These are phyloP conservation scores for Paraescarpia echinospica DNA, from an alignment of 1,140 invertebrate species.

Conservation along the genomic window DNA sequence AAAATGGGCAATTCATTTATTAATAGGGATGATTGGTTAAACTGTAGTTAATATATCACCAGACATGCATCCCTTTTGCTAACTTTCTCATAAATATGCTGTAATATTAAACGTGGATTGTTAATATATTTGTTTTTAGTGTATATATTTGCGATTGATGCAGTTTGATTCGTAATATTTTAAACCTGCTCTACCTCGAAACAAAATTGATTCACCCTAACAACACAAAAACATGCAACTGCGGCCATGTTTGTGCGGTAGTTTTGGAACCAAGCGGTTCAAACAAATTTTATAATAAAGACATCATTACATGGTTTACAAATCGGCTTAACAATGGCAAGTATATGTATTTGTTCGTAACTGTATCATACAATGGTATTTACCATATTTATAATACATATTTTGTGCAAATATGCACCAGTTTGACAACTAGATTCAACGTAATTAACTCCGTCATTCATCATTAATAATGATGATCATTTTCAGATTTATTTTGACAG, in stretches of 20 bases:
- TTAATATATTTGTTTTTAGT: neutral
- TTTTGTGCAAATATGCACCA: neutral
- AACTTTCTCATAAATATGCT: neutral
- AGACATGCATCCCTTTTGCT: neutral
- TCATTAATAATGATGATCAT: no score
- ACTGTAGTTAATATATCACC: neutral
- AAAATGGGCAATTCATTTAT: neutral
- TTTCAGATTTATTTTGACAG: no score
- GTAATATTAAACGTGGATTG: neutral
- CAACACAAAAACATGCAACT: neutral
- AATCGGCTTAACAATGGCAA: neutral
- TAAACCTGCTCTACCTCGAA: neutral
- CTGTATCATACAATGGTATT: neutral
- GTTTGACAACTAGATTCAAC: neutral
- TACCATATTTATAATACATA: neutral
- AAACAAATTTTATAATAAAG: neutral
- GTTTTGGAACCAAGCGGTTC: neutral
- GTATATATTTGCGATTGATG: neutral
- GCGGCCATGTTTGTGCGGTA: neutral
- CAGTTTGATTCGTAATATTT: neutral
- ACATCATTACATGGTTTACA: neutral
- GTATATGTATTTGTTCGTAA: neutral
- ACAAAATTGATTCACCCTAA: neutral
- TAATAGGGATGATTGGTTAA: neutral
- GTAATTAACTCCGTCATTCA: no score